Percentiles rank a stretch among this genome's conserved stretches.
These are phyloP conservation scores for Isurus oxyrinchus DNA, from an alignment of 2,113 vertebrate species.

Conservation along the genomic window DNA sequence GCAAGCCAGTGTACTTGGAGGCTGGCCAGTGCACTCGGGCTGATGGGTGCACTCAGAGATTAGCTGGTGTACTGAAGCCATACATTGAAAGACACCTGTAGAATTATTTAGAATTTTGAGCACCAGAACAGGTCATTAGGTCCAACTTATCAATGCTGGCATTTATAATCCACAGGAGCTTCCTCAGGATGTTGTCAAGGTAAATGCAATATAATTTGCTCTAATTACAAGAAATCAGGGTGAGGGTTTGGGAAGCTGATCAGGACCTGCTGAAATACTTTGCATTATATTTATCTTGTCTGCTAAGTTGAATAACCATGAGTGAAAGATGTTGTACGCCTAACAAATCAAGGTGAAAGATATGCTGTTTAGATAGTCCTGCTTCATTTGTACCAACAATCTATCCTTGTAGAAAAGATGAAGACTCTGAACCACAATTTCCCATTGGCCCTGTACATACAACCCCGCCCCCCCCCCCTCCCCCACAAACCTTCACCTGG, in stretches of 20 bases:
- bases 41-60: background rate
- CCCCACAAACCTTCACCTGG: no score
- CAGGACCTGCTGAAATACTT: background rate
- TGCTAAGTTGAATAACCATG: background rate
- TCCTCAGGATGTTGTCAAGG: background rate
- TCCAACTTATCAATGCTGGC: no score
- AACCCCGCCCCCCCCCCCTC: no score
- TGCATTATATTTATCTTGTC: background rate
- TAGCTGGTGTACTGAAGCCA: background rate
- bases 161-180: no score
- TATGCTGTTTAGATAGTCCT: background rate
- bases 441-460: background rate
- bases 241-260: background rate
- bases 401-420: background rate
- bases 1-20: background rate
- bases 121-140: background rate
- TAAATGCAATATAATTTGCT: background rate
- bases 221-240: background rate
- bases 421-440: background rate
- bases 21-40: background rate
- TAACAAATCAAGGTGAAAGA: background rate
- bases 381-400: background rate
- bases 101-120: background rate
- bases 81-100: background rate
- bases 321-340: background rate